These are phyloP conservation scores for Poecilia gillii DNA, from an alignment of 2,797 vertebrate species.

Conservation along the genomic window DNA sequence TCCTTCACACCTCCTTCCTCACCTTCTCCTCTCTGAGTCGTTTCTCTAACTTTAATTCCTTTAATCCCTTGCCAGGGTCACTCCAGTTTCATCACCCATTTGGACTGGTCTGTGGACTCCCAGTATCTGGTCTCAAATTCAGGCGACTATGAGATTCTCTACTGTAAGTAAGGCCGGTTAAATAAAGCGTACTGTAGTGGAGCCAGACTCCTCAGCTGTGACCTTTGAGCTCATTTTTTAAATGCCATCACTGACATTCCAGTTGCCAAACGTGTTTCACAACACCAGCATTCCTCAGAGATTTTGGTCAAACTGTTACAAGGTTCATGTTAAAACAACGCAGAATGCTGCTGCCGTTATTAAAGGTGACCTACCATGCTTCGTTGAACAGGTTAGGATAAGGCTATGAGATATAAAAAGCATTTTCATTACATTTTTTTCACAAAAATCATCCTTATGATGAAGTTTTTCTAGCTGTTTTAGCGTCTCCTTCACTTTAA, in stretches of 20 bases:
- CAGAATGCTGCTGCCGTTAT: neutral
- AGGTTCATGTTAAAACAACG: neutral
- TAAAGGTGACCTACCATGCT: neutral
- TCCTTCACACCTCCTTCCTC: constrained; percentile 1
- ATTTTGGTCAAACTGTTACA: neutral
- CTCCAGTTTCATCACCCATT: constrained; percentile 98
- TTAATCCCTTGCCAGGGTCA: constrained; percentile 86
- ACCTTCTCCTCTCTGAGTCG: neutral
- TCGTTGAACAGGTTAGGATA: too few relatives aligned
- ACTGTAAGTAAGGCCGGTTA: constrained; percentile 86
- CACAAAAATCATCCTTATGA: too few relatives aligned
- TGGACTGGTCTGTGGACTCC: constrained; percentile 97
- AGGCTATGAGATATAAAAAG: too few relatives aligned
- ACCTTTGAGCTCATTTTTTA: neutral
- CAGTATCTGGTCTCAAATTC: constrained; percentile 98
- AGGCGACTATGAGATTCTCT: constrained; percentile 98
- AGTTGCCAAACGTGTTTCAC: too few relatives aligned
- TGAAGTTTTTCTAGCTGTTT: too few relatives aligned
- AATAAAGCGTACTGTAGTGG: neutral
- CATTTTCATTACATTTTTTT: too few relatives aligned
- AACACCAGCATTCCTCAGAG: neutral
- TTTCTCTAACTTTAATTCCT: neutral
- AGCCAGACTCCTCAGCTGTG: neutral
- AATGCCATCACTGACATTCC: too few relatives aligned
- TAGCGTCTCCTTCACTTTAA: too few relatives aligned